Conservation (phyloP, 2,797 vertebrate genomes). For the Chloroceryle inda region DNA sequence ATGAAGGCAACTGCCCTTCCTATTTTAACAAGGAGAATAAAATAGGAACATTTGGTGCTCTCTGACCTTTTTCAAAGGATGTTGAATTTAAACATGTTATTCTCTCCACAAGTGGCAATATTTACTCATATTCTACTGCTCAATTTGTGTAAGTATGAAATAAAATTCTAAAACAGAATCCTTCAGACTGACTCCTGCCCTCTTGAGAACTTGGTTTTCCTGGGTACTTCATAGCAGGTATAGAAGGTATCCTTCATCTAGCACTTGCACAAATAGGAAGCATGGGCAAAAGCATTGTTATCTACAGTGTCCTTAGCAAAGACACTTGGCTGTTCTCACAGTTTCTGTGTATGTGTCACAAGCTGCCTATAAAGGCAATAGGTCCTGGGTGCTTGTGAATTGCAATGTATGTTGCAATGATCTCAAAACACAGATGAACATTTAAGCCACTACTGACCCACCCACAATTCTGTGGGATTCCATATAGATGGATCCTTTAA, state of each 20-base stretch:
- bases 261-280: not conserved
- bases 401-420: not conserved
- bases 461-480: not conserved
- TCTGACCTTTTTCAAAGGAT: not conserved
- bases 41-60: not conserved
- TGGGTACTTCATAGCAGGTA: not conserved
- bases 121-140: not conserved
- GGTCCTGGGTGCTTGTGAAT: not conserved
- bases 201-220: not conserved
- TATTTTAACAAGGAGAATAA: not conserved
- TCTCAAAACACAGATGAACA: not conserved
- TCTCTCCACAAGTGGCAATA: not conserved
- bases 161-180: not conserved
- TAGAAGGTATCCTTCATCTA: fast-evolving
- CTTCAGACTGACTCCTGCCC: not conserved
- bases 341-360: not conserved
- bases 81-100: not conserved
- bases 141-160: too few relatives aligned
- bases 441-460: not conserved
- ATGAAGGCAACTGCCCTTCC: not conserved
- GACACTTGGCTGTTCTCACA: not conserved
- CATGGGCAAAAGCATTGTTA: not conserved
- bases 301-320: not conserved
- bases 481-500: not conserved
- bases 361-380: not conserved